Evolutionary conservation across 2,113 vertebrate species (phyloP).

Genomic region (Serinus canaria): DNA sequence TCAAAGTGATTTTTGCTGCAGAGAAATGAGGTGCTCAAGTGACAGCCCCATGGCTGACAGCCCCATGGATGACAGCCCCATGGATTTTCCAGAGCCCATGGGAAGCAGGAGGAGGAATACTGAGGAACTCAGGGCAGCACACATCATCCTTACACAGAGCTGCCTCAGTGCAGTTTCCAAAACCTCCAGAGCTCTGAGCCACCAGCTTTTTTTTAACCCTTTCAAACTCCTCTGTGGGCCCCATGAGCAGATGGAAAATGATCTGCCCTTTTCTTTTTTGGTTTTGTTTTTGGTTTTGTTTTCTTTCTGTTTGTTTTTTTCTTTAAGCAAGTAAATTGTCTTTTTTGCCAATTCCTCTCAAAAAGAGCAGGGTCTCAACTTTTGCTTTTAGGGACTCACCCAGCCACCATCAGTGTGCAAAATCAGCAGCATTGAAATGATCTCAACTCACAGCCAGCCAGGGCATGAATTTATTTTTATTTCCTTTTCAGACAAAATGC

Average conservation of each 20-base stretch:
- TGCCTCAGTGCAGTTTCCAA: not conserved
- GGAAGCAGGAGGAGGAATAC: not conserved
- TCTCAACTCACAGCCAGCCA: not conserved
- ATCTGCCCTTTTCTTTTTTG: not conserved
- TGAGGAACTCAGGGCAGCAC: not conserved
- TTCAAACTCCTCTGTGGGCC: not conserved
- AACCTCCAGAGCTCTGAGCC: not conserved
- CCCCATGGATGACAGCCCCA: not conserved
- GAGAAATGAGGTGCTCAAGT: not conserved
- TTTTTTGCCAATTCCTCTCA: not conserved
- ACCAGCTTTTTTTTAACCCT: not conserved
- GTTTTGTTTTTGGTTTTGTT: not conserved
- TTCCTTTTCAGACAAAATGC: constrained; percentile 20
- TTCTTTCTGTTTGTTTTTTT: not conserved
- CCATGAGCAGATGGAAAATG: fast-evolving
- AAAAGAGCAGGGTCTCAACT: not conserved
- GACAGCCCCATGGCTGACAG: not conserved
- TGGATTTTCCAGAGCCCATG: not conserved
- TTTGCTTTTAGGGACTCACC: not conserved
- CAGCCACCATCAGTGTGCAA: not conserved
- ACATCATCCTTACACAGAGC: not conserved
- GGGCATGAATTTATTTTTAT: constrained; percentile 20
- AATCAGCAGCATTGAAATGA: not conserved
- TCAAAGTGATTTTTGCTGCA: not conserved
- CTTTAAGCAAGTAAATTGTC: not conserved